phyloP scores from a whole-genome alignment of 1,140 invertebrate genomes.

The Drosophila mauritiana region DNA sequence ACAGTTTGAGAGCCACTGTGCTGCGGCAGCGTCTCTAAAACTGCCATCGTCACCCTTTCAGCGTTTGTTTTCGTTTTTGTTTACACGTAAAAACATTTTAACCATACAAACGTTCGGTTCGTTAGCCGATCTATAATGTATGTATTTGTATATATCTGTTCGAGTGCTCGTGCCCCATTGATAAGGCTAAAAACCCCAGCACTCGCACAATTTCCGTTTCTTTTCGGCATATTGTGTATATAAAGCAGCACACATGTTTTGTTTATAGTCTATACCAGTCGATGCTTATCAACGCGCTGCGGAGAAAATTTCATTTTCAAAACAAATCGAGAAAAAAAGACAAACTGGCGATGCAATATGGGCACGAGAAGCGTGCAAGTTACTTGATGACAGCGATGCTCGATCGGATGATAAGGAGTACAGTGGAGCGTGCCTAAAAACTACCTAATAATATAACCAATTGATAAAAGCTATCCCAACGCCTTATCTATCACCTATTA shows the following conservation, averaged over 20 bases:
- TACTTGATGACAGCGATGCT: constrained; percentile 42
- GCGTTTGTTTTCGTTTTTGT: constrained; percentile 60
- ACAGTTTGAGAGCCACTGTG: constrained; percentile 8
- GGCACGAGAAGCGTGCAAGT: constrained; percentile 47
- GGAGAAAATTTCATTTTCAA: constrained; percentile 63
- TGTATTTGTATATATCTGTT: constrained; percentile 27
- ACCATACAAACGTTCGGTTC: constrained; percentile 18
- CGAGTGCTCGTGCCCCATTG: constrained; percentile 65
- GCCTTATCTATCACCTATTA: too few relatives aligned
- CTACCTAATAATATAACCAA: background rate
- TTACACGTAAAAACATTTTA: constrained; percentile 40
- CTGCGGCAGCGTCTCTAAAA: constrained; percentile 16
- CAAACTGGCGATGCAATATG: constrained; percentile 53
- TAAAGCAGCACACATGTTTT: constrained; percentile 47
- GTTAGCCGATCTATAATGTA: constrained; percentile 20
- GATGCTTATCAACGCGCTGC: constrained; percentile 55
- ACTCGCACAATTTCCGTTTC: constrained; percentile 62
- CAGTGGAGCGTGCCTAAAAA: constrained; percentile 1
- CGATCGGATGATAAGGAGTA: constrained; percentile 42
- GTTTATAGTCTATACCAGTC: constrained; percentile 55
- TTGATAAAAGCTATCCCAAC: too few relatives aligned
- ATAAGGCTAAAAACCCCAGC: constrained; percentile 61
- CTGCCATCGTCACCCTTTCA: constrained; percentile 26
- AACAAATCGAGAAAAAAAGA: constrained; percentile 29
- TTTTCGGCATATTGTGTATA: constrained; percentile 22